These are phyloP conservation scores for Entomobrya multifasciata DNA, from an alignment of 2,888 invertebrate species.

Conservation along the genomic window DNA sequence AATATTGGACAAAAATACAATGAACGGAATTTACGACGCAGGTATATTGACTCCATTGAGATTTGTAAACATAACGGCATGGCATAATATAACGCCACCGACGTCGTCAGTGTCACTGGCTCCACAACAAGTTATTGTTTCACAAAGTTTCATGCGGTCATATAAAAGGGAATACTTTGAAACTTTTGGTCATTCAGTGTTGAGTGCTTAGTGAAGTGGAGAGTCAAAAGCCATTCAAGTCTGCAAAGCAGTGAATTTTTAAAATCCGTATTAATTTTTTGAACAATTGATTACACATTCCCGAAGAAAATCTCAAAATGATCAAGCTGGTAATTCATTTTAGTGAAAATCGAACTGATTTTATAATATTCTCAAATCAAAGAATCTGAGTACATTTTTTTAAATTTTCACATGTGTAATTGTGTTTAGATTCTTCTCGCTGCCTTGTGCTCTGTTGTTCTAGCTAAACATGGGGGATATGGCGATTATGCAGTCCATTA, in stretches of 20 bases:
- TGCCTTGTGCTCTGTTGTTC: slow-evolving; percentile 39
- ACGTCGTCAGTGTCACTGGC: background rate
- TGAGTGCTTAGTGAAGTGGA: slow-evolving; percentile 47
- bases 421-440: slow-evolving; percentile 41
- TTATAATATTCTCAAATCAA: background rate
- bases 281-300: too few relatives aligned
- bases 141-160: slow-evolving; percentile 21
- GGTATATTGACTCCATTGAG: too few relatives aligned
- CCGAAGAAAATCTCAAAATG: slow-evolving; percentile 23
- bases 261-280: background rate
- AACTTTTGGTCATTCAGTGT: slow-evolving; percentile 57
- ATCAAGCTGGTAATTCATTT: slow-evolving; percentile 46
- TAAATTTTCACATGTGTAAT: background rate
- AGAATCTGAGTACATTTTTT: too few relatives aligned
- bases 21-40: too few relatives aligned
- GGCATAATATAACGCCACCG: too few relatives aligned
- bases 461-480: slow-evolving; percentile 47
- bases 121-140: background rate
- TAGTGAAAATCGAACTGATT: too few relatives aligned
- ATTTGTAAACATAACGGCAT: background rate
- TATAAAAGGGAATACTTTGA: slow-evolving; percentile 54
- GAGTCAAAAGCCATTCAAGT: background rate
- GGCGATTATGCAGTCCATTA: slow-evolving; percentile 39
- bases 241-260: too few relatives aligned
- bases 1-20: too few relatives aligned